Base-by-base conservation (phyloP, 2,888 invertebrate species). In the Nomada fucata region DNA sequence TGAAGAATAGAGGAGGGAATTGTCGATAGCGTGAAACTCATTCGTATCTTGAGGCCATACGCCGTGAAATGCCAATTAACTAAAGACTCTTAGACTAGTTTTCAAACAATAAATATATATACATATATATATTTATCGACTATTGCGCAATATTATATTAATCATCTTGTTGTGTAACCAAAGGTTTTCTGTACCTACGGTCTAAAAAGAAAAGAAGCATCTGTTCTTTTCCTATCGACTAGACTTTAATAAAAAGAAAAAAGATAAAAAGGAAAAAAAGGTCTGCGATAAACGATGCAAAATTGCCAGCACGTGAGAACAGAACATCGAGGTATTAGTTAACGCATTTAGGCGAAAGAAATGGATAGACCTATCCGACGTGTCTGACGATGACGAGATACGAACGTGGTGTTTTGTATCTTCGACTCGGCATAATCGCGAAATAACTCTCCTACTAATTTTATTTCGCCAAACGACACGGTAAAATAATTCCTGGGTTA, bases 21-120 rank as follows among this genome's bases (percentile, higher is more conserved):
- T 65, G 57, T 65, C 63, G 53, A 60, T 69, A 57, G 63, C 59
- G 71, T 75, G 71, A 69, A 77, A 78, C 61, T 83, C 70, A 75
- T 69, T 70, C 80, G 82, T 90, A 88, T 86, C 84, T 87, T 65
- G 85, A 88, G 91, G 91, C 90, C 91, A 91, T 90, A 91, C 79
- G 90, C 89, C 90, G 85, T 86, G 80, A 91, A 92, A 93, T 92
- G 92, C 93, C 92, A 93, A 93, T 93, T 92, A 88, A 92, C 87
- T 91, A 89, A 92, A 92, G 91, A 93, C 91, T 91, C 90, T 83
- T 92, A 91, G 90, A 87, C 79, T 92, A 92, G 88, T 86, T 86
- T 86, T 71, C 76, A 84, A 88, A 86, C 81, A 84, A 81, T 23
- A 23, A 1, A 23, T 23, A 84, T 76, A 82, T 71, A 82, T 60